Conservation (phyloP, 2,888 invertebrate species). For the Himalopsyche japonica region DNA sequence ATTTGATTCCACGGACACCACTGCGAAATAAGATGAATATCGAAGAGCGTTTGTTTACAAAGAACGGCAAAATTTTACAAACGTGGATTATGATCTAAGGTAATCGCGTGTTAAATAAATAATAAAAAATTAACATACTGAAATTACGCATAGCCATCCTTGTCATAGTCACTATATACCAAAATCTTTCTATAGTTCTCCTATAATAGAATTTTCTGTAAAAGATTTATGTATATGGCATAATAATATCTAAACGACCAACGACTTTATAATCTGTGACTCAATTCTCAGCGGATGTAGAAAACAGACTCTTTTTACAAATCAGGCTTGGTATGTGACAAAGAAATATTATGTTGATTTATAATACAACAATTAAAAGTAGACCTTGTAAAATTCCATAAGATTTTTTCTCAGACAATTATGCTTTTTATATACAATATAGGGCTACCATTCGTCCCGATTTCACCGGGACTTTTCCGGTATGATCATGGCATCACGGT, state of each 20-base stretch:
- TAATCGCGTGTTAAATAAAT: too few species aligned
- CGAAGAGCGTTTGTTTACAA: too few species aligned
- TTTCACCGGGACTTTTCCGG: too few species aligned
- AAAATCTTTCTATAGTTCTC: background rate
- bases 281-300: background rate
- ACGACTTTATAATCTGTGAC: background rate
- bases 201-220: background rate
- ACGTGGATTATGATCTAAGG: too few species aligned
- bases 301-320: background rate
- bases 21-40: too few species aligned
- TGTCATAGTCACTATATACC: background rate
- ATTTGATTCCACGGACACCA: too few species aligned
- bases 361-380: background rate
- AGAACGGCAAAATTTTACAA: too few species aligned
- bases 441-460: too few species aligned
- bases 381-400: background rate
- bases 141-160: too few species aligned
- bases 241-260: background rate
- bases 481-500: too few species aligned
- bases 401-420: background rate
- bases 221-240: background rate
- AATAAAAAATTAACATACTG: too few species aligned
- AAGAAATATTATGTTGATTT: background rate
- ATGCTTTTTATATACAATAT: too few species aligned
- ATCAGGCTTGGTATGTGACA: background rate